phyloP scores from a whole-genome alignment of 2,888 invertebrate genomes.

The Hylaea fasciaria region DNA sequence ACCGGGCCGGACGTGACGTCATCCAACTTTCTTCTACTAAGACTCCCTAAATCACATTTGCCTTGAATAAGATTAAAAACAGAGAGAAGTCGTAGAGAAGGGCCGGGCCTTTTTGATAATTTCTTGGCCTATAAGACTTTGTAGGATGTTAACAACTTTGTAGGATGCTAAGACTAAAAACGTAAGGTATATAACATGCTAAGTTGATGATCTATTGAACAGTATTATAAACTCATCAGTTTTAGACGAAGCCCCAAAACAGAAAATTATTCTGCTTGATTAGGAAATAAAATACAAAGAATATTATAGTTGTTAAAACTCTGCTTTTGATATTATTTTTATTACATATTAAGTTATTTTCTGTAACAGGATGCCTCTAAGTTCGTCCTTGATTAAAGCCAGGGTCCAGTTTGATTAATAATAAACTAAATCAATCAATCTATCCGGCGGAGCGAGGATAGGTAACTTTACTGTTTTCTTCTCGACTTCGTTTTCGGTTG shows the following conservation, averaged over 20 bases:
- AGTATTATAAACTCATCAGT: too few relatives aligned
- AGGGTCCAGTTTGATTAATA: conserved; percentile 6
- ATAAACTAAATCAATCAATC: conserved; percentile 13
- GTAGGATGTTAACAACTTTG: too few relatives aligned
- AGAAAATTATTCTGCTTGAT: too few relatives aligned
- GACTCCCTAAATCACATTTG: conserved; percentile 28
- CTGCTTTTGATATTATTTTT: too few relatives aligned
- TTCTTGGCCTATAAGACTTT: too few relatives aligned
- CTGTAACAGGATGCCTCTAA: background rate
- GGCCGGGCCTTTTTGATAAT: background rate
- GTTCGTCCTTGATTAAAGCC: conserved; percentile 11
- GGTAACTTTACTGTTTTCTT: background rate
- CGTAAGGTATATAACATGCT: too few relatives aligned
- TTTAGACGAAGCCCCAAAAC: too few relatives aligned
- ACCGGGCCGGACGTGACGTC: conserved; percentile 39
- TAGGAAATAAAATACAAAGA: too few relatives aligned
- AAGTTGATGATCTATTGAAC: too few relatives aligned
- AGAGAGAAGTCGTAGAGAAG: background rate
- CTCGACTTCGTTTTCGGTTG: background rate
- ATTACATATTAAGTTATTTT: too few relatives aligned
- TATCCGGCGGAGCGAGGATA: background rate
- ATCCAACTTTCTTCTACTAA: conserved; percentile 23
- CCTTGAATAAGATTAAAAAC: conserved; percentile 26
- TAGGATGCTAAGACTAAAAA: too few relatives aligned
- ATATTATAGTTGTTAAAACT: too few relatives aligned